Evolutionary conservation across 2,113 vertebrate species (phyloP).

Genomic region (Chiloscyllium plagiosum): DNA sequence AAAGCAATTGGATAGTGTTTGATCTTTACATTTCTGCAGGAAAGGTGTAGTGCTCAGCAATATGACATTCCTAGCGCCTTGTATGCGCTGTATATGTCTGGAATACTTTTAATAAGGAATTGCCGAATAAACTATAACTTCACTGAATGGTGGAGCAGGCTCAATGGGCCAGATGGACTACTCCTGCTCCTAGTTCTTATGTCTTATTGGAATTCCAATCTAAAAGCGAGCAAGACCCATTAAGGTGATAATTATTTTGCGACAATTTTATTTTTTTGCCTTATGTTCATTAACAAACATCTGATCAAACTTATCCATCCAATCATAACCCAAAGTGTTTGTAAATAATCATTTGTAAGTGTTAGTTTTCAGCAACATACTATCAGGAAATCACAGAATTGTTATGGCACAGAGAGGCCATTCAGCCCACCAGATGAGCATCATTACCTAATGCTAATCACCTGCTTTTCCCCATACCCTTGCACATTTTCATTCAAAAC

Average conservation of each 20-base stretch:
- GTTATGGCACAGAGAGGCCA: no score
- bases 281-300: neutral
- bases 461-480: no score
- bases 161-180: no score
- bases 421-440: no score
- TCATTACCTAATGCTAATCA: no score
- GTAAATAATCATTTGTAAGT: neutral
- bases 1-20: neutral
- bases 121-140: neutral
- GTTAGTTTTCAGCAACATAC: neutral
- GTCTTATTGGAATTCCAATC: neutral
- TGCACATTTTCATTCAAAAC: no score
- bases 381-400: neutral
- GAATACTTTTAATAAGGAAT: neutral
- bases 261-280: neutral
- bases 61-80: neutral
- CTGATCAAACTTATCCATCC: neutral
- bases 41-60: neutral
- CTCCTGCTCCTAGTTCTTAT: no score
- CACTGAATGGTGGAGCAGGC: no score
- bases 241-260: neutral
- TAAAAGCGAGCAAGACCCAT: neutral
- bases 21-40: neutral
- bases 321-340: neutral
- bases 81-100: neutral